A percentile compares a stretch with the other conserved stretches of the same genome.
Evolutionary conservation across 1,140 invertebrate species (phyloP).

Genomic region (Pseudomyrmex concolor): DNA sequence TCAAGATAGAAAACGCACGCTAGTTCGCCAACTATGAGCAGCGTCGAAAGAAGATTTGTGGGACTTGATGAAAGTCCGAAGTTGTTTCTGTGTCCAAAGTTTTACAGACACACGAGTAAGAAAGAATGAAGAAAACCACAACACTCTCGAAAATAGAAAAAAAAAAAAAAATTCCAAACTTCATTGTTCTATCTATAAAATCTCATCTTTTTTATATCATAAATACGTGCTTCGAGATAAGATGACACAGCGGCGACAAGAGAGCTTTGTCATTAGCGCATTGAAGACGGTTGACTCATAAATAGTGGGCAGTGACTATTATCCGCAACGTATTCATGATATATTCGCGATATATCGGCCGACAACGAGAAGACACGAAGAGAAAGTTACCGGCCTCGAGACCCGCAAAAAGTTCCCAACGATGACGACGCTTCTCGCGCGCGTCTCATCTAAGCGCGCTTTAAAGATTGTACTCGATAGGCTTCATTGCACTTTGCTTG

Average conservation of each 20-base stretch:
- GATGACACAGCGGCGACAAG: conserved; percentile 49
- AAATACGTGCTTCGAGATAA: not conserved
- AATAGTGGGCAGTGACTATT: conserved; percentile 69
- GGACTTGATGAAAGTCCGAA: no score
- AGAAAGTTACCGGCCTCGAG: conserved; percentile 81
- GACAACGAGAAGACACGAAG: conserved; percentile 76
- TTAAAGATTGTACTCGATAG: not conserved
- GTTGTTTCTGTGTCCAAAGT: no score
- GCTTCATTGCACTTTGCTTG: not conserved
- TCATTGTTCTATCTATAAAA: not conserved
- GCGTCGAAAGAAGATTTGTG: no score
- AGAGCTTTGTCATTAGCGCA: conserved; percentile 58
- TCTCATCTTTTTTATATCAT: no score
- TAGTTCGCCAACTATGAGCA: not conserved
- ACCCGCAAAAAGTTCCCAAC: conserved; percentile 42
- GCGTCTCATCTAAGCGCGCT: conserved; percentile 15
- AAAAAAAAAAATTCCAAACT: not conserved
- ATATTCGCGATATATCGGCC: conserved; percentile 69
- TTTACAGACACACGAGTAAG: not conserved
- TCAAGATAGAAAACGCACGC: conserved; percentile 7
- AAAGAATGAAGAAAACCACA: not conserved
- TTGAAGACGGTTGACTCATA: conserved; percentile 72
- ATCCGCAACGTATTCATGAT: conserved; percentile 66
- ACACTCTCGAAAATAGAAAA: not conserved
- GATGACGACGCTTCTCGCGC: conserved; percentile 1